A percentile compares a stretch with the other conserved stretches of the same genome.
Conservation (phyloP, 92 coral and sea anemone genomes). For the Phenganax marumi region DNA sequence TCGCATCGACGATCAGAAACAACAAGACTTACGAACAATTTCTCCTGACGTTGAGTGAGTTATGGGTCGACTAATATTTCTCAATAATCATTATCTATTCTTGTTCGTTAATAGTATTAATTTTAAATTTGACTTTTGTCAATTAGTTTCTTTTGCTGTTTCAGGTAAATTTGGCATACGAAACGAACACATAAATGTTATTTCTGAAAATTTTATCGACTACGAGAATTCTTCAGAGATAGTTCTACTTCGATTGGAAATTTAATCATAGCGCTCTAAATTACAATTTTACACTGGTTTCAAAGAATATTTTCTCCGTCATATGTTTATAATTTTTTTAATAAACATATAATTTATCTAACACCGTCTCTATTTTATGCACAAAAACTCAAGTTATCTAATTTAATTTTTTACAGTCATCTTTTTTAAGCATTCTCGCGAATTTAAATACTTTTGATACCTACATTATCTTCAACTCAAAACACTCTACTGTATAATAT, state of each 20-base stretch:
- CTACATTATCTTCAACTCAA: too few relatives aligned
- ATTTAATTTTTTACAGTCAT: too few relatives aligned
- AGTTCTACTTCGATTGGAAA: neutral
- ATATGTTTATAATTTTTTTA: too few relatives aligned
- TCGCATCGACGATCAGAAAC: slow-evolving; percentile 73
- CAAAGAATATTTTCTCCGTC: too few relatives aligned
- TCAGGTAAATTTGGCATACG: slow-evolving; percentile 12
- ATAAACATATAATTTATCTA: too few relatives aligned
- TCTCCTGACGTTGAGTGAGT: slow-evolving; percentile 57
- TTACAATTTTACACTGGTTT: too few relatives aligned
- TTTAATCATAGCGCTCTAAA: neutral
- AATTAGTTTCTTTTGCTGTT: neutral
- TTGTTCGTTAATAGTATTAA: too few relatives aligned
- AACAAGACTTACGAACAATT: slow-evolving; percentile 60
- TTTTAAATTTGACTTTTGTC: neutral
- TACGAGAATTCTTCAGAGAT: slow-evolving; percentile 27
- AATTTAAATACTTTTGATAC: too few relatives aligned
- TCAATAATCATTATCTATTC: neutral
- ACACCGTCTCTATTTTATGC: neutral
- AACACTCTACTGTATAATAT: too few relatives aligned
- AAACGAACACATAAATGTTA: neutral
- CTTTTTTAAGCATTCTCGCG: too few relatives aligned
- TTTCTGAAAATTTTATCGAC: neutral
- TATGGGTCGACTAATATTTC: neutral
- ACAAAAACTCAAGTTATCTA: neutral